These are phyloP conservation scores for Struthio camelus DNA, from an alignment of 2,113 vertebrate genomes.

Conservation along the genomic window DNA sequence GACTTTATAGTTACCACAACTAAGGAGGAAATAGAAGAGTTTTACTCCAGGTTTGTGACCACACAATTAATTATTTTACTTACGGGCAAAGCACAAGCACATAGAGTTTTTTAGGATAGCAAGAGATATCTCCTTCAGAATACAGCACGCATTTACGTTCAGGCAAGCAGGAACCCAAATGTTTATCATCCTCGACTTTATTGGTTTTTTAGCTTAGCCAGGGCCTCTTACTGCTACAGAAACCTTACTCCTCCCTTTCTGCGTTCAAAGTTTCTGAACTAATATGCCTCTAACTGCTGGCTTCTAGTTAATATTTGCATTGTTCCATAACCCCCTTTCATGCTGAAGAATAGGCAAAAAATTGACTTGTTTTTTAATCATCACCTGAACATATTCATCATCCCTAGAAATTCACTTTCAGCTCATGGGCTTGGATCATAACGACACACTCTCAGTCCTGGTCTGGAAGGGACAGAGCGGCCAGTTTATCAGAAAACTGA, in stretches of 20 bases:
- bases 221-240: background rate
- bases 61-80: background rate
- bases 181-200: background rate
- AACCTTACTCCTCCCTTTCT: background rate
- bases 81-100: background rate
- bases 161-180: background rate
- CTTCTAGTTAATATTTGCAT: background rate
- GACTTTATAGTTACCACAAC: background rate
- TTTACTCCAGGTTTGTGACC: background rate
- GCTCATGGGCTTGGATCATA: background rate
- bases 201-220: background rate
- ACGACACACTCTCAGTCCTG: background rate
- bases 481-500: background rate
- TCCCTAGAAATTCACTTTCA: background rate
- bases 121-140: background rate
- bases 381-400: background rate
- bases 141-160: background rate
- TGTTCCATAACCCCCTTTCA: background rate
- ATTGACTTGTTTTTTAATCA: background rate
- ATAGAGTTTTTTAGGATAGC: background rate
- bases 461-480: background rate
- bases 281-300: background rate
- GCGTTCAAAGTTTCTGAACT: background rate
- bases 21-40: background rate
- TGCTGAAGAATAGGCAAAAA: background rate